Conservation (phyloP, 2,888 invertebrate genomes). For the Malthinus flaveolus region DNA sequence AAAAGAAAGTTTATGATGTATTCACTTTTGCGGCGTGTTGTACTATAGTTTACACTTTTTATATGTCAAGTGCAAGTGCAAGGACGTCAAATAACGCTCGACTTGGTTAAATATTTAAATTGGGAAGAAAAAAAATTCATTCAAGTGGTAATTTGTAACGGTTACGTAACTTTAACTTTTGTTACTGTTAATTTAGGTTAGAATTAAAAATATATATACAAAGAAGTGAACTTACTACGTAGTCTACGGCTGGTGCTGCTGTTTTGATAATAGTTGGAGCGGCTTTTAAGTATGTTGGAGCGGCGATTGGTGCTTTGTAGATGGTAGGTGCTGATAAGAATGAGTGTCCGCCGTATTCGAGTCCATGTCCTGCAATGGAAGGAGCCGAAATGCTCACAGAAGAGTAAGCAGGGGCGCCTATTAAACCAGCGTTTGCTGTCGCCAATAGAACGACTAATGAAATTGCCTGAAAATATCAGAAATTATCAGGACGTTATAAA, state of each 20-base stretch:
- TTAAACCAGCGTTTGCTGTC: slow-evolving; percentile 58
- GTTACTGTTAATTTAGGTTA: background rate
- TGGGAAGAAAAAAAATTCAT: too few relatives aligned
- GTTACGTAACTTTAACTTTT: too few relatives aligned
- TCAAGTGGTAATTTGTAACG: too few relatives aligned
- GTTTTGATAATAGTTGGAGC: slow-evolving; percentile 43
- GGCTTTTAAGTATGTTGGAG: slow-evolving; percentile 41
- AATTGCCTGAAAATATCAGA: slow-evolving; percentile 41
- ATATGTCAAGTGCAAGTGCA: slow-evolving; percentile 22
- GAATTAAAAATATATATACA: background rate
- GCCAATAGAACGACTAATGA: slow-evolving; percentile 49
- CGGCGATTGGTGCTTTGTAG: slow-evolving; percentile 37
- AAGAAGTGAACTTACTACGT: slow-evolving; percentile 38
- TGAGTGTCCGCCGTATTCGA: slow-evolving; percentile 16
- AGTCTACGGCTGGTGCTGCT: slow-evolving; percentile 44
- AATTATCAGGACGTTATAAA: background rate
- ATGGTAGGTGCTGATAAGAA: slow-evolving; percentile 15
- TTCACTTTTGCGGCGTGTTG: slow-evolving; percentile 7
- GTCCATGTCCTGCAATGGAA: slow-evolving; percentile 29
- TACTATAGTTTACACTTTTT: slow-evolving; percentile 6
- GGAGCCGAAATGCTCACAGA: slow-evolving; percentile 33
- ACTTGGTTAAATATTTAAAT: background rate
- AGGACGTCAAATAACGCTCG: background rate
- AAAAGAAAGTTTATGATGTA: slow-evolving; percentile 12
- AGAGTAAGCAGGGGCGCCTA: slow-evolving; percentile 45